A percentile compares a stretch with the other conserved stretches of the same genome.
Evolutionary conservation across 2,888 invertebrate genomes (phyloP).

Genomic region (Molorchus minor): DNA sequence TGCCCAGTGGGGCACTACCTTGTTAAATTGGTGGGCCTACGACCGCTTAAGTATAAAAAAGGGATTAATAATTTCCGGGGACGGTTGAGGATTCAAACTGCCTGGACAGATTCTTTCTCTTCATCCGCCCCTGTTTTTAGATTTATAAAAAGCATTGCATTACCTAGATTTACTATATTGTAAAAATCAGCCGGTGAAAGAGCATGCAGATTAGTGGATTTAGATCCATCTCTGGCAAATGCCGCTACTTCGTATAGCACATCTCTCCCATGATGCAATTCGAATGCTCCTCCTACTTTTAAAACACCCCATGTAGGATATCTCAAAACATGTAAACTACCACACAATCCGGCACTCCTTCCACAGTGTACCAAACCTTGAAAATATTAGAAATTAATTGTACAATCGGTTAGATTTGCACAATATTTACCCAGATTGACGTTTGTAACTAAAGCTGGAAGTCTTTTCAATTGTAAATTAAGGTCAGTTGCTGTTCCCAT

Average conservation of each 20-base stretch:
- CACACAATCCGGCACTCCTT: conserved; percentile 67
- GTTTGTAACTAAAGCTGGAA: conserved; percentile 68
- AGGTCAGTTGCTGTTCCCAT: conserved; percentile 65
- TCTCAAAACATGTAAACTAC: conserved; percentile 67
- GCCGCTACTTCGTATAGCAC: conserved; percentile 67
- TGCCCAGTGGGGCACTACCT: too few species aligned
- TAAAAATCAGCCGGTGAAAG: conserved; percentile 71
- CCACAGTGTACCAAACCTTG: conserved; percentile 72
- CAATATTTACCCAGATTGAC: conserved; percentile 64
- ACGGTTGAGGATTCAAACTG: too few species aligned
- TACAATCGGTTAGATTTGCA: neutral
- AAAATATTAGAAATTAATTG: conserved; percentile 4
- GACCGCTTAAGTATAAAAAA: too few species aligned
- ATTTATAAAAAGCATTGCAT: too few species aligned
- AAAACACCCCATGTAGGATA: conserved; percentile 78
- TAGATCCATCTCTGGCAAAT: conserved; percentile 72
- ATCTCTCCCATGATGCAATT: conserved; percentile 74
- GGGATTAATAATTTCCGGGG: too few species aligned
- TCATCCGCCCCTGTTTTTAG: too few species aligned
- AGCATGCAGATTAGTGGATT: conserved; percentile 69
- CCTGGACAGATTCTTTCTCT: too few species aligned
- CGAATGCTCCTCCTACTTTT: conserved; percentile 79
- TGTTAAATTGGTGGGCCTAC: too few species aligned
- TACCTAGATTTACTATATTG: conserved; percentile 66
- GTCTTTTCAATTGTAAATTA: conserved; percentile 69